A percentile compares a stretch with the other conserved stretches of the same genome.
Evolutionary conservation across 2,888 invertebrate species (phyloP).

Genomic region (Scaptomyza tumidula): DNA sequence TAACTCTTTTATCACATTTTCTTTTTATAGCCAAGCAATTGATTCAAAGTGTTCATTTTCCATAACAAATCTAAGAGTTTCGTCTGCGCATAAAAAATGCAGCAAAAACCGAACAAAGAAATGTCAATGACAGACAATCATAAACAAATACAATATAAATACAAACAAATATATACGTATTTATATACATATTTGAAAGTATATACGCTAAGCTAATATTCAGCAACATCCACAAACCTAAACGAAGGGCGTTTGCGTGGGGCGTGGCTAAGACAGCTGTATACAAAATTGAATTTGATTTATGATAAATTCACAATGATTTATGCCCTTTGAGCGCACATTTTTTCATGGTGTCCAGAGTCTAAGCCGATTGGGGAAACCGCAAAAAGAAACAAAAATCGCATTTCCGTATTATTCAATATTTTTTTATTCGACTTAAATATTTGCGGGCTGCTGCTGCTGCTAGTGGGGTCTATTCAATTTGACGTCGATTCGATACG

Average conservation of each 20-base stretch:
- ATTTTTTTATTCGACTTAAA: constrained; percentile 60
- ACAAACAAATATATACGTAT: no score
- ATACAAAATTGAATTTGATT: constrained; percentile 74
- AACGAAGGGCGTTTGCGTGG: constrained; percentile 16
- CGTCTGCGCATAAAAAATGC: neutral
- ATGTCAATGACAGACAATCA: constrained; percentile 52
- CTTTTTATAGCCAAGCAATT: neutral
- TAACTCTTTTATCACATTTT: neutral
- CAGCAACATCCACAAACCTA: constrained; percentile 11
- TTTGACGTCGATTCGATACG: constrained; percentile 47
- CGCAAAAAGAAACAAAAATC: constrained; percentile 54
- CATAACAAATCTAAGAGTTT: neutral
- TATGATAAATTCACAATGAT: constrained; percentile 78
- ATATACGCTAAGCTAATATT: constrained; percentile 52
- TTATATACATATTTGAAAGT: neutral
- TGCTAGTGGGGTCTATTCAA: constrained; percentile 47
- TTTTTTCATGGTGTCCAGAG: constrained; percentile 60
- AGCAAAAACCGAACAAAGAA: neutral
- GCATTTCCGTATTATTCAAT: constrained; percentile 60
- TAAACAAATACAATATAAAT: constrained; percentile 72
- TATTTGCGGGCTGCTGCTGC: constrained; percentile 31
- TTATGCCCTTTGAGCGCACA: constrained; percentile 72
- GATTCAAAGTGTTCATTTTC: neutral
- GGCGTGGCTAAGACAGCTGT: constrained; percentile 31
- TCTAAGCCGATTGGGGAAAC: constrained; percentile 64